These are phyloP conservation scores for Drosophila bunnanda DNA, from an alignment of 2,888 invertebrate species.

Conservation along the genomic window DNA sequence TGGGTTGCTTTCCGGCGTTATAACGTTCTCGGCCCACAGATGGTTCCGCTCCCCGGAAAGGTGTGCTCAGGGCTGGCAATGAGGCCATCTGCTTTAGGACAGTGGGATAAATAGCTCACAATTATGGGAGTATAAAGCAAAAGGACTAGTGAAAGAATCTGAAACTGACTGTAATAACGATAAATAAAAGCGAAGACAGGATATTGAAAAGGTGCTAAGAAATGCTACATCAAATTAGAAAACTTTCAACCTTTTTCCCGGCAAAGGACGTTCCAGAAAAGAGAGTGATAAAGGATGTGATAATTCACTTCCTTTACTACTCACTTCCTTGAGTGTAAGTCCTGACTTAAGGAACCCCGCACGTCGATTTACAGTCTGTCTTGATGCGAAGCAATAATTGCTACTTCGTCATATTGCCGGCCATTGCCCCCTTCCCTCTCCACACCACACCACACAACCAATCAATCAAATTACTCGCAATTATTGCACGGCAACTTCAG, in stretches of 20 bases:
- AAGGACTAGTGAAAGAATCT: neutral
- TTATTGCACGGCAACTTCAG: conserved; percentile 46
- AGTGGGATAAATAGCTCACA: neutral
- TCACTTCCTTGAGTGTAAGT: neutral
- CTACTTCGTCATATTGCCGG: neutral
- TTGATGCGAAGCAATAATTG: conserved; percentile 2
- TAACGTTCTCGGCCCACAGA: conserved; percentile 7
- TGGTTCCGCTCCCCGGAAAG: neutral
- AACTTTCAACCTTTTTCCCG: neutral
- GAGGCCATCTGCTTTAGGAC: neutral
- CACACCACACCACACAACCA: conserved; percentile 5
- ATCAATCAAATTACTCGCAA: conserved; percentile 63
- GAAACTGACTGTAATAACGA: neutral
- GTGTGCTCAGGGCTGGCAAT: conserved; percentile 2
- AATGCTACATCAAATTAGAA: neutral
- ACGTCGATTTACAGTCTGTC: neutral
- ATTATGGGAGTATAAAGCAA: no score
- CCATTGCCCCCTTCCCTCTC: neutral
- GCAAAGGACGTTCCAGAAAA: neutral
- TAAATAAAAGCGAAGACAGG: no score
- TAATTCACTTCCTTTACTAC: neutral
- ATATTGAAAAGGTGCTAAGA: neutral
- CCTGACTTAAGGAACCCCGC: neutral
- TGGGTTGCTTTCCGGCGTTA: conserved; percentile 38
- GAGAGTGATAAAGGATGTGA: neutral